Base-by-base conservation (phyloP, 2,888 invertebrate species). In the Lapara coniferarum region DNA sequence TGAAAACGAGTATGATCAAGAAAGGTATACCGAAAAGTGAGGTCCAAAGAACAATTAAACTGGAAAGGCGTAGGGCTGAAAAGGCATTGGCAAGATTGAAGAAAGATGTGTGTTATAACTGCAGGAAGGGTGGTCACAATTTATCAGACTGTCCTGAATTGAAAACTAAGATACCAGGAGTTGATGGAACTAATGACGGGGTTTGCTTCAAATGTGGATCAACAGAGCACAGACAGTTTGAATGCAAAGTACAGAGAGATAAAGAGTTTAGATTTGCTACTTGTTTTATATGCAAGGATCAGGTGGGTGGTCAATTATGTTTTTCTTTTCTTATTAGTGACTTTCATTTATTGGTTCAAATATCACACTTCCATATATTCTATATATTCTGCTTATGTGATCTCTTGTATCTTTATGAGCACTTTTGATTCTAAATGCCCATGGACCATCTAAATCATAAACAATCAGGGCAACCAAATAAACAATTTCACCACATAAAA, bases 201-300 rank as follows among this genome's bases (percentile, higher is more conserved):
- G 95, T 98, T 66, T 98, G 98, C 82, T 98, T 97, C 82, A 98
- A 98, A 87, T 98, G 98, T 89, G 98, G 98, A 0, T 98, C 98
- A 0, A 97, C 97, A 6, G 98, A 98, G 84, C 98, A 98, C 83
- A 95, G 95, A 13, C 96, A 96, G 79, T 95, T 95, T 82, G 95
- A 96, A 81, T 97, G 97, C 79, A 96, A 95, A 91, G 96, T 96
- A 0, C 95, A 95, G 52, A 95, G 91, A 75, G 94, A 94, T 56
- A 94, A 95, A 72, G 95, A 96, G 71, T 97, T 95, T 81, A 95
- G 97, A 82, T 98, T 96, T 91, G 98, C 98, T 0, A 96, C 95
- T 69, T 98, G 98, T 87, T 98, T 98, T 83, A 96, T 98, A 75
- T 98, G 98, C 85, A 96, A 96, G 69, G 96, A 98, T 88, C 96